Evolutionary conservation across 2,888 invertebrate species (phyloP).

Genomic region (Ypsolopha scabrella): DNA sequence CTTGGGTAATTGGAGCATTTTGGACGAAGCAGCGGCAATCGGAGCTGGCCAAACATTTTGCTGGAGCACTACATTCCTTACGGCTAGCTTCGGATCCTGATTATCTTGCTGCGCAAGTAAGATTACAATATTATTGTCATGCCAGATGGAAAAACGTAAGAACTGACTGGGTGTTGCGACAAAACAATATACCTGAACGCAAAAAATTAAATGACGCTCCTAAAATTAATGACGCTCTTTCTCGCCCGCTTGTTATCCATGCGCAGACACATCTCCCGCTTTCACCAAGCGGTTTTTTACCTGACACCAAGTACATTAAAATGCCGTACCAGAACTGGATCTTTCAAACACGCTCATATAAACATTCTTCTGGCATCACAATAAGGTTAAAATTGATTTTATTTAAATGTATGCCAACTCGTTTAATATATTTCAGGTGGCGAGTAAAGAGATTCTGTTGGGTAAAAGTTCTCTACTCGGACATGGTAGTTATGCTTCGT

Average conservation of each 20-base stretch:
- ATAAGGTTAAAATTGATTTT: too few relatives aligned
- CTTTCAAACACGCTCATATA: too few relatives aligned
- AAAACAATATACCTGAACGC: too few relatives aligned
- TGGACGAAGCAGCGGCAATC: conserved; percentile 74
- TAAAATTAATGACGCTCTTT: too few relatives aligned
- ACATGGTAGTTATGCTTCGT: conserved; percentile 42
- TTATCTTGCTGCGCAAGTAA: conserved; percentile 46
- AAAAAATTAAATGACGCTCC: too few relatives aligned
- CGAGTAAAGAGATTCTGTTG: conserved; percentile 53
- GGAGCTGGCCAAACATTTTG: conserved; percentile 72
- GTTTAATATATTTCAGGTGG: conserved; percentile 27
- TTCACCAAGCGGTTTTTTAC: too few relatives aligned
- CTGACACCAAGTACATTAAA: too few relatives aligned
- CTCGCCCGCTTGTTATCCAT: too few relatives aligned
- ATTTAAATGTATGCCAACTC: not conserved
- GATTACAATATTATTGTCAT: not conserved
- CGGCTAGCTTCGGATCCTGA: conserved; percentile 70
- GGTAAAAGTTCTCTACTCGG: conserved; percentile 49
- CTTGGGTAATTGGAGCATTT: conserved; percentile 76
- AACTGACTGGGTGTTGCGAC: too few relatives aligned
- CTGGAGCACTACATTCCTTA: conserved; percentile 71
- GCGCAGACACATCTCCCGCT: too few relatives aligned
- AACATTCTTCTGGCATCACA: not conserved
- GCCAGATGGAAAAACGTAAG: not conserved
- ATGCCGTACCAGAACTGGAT: too few relatives aligned